Base-by-base conservation (phyloP, 1,140 invertebrate genomes). In the Drosophila nigrodunni region DNA sequence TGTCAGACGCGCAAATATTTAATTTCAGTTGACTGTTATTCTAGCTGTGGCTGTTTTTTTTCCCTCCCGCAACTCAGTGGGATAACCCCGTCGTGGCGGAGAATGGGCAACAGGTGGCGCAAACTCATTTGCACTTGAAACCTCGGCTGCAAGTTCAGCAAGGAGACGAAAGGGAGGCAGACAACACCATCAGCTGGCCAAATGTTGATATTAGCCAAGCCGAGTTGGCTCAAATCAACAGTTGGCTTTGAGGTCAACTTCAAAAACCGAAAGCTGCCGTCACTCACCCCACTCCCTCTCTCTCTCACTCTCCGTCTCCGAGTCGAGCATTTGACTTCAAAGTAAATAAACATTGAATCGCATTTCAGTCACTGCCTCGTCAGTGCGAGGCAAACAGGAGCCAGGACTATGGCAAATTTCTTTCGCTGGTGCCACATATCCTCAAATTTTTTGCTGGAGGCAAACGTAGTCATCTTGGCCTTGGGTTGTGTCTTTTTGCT, bases 121-220 rank as follows among this genome's bases (percentile, higher is more conserved):
- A 87, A 87, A 82, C 78, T 87, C 82, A 87, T 87, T 87, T 87
- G 64, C 82, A 87, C 79, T 87, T 79, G 76, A 77, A 55, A 52
- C 68, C 75, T 46, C 70, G 67, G 78, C 71, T 81, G 81, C 76
- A 70, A 77, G 78, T 81, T 41, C 37, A 35, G 39, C 62, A 55
- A 39, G 58, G 7, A 8, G 3, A 15, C 46, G 21, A 57, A 35
- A 11, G n/a, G 41, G 44, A 50, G 46, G 34, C 41, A 65, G 39
- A 10, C 50, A 9, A 39, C 55, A 47, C 54, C 37, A 55, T 50
- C 69, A 74, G 73, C 49, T 70, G 65, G 66, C 64, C 75, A 82
- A 82, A 83, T 83, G 80, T 82, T 82, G 39, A 76, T 78, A 72
- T 82, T 70, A 76, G 62, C 60, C 75, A 35, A 49, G 58, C 69